phyloP scores from a whole-genome alignment of 2,797 vertebrate species.

The Hybognathus amarus region DNA sequence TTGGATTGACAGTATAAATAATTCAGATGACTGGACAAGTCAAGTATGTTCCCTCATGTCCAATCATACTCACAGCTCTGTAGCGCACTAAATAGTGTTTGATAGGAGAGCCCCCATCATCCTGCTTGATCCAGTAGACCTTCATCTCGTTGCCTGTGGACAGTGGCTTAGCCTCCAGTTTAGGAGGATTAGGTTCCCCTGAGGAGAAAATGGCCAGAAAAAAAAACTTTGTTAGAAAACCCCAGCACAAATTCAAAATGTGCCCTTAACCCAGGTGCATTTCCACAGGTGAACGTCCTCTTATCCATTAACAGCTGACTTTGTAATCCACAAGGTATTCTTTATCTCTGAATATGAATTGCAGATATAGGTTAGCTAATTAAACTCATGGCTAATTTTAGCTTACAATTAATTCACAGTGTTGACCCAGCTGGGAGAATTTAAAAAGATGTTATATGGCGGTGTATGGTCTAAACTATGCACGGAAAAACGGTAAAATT shows the following conservation, averaged over 20 bases:
- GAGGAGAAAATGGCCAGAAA: conserved; percentile 69
- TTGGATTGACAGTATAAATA: not conserved
- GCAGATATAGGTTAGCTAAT: conserved; percentile 23
- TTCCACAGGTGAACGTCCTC: conserved; percentile 1
- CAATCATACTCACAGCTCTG: conserved; percentile 88
- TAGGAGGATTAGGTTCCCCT: conserved; percentile 96
- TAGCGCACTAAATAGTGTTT: conserved; percentile 93
- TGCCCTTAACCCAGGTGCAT: conserved; percentile 37
- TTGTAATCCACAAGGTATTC: conserved; percentile 5
- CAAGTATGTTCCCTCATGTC: conserved; percentile 41
- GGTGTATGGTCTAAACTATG: not conserved
- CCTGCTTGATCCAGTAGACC: conserved; percentile 94
- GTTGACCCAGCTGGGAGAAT: conserved; percentile 15
- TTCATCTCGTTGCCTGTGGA: conserved; percentile 86
- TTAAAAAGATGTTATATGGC: conserved; percentile 2
- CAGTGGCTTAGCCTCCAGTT: conserved; percentile 83
- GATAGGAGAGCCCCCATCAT: conserved; percentile 96
- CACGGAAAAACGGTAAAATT: not conserved
- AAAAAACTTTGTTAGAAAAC: conserved; percentile 52
- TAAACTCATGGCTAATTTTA: conserved; percentile 2
- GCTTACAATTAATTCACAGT: conserved; percentile 23
- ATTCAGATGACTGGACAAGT: conserved; percentile 14
- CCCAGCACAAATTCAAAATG: not conserved
- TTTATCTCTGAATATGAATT: conserved; percentile 4
- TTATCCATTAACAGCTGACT: not conserved